These are phyloP conservation scores for Melanotaenia maccullochi DNA, from an alignment of 2,797 vertebrate species.

Conservation along the genomic window DNA sequence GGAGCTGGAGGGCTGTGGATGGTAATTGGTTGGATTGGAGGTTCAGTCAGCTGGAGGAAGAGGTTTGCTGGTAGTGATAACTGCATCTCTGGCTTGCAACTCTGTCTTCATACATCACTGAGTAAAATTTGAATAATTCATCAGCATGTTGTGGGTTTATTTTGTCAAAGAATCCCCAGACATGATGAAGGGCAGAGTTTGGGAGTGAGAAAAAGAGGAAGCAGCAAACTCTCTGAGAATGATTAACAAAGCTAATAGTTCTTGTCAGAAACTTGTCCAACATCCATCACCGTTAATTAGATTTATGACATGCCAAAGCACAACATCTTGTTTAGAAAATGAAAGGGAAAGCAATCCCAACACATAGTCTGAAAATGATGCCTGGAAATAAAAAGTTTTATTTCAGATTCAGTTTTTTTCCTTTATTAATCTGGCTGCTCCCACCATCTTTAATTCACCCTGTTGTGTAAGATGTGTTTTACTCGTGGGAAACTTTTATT, in stretches of 20 bases:
- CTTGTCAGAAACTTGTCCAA: constrained; percentile 67
- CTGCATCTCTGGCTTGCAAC: constrained; percentile 59
- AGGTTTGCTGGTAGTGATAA: constrained; percentile 60
- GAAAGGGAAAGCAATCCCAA: constrained; percentile 37
- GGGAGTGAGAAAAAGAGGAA: constrained; percentile 49
- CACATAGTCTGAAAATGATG: constrained; percentile 12
- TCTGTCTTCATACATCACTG: constrained; percentile 74
- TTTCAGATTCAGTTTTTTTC: constrained; percentile 35
- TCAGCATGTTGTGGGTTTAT: constrained; percentile 74
- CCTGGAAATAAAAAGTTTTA: constrained; percentile 35
- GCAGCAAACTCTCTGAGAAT: constrained; percentile 48
- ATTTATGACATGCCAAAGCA: constrained; percentile 59
- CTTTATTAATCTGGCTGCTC: constrained; percentile 20
- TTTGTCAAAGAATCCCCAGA: constrained; percentile 73
- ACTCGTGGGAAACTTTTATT: constrained; percentile 5
- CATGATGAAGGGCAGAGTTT: constrained; percentile 50
- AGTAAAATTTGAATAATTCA: constrained; percentile 81
- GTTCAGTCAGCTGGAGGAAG: constrained; percentile 59
- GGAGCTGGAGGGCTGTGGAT: constrained; percentile 58
- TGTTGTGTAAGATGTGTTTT: constrained; percentile 33
- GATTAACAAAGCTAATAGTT: constrained; percentile 70
- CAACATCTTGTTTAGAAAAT: constrained; percentile 65
- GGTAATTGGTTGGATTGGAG: constrained; percentile 74
- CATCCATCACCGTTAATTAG: constrained; percentile 69
- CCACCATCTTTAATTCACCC: constrained; percentile 41